These are phyloP conservation scores for Macrophya annulata DNA, from an alignment of 2,888 invertebrate genomes.

Conservation along the genomic window DNA sequence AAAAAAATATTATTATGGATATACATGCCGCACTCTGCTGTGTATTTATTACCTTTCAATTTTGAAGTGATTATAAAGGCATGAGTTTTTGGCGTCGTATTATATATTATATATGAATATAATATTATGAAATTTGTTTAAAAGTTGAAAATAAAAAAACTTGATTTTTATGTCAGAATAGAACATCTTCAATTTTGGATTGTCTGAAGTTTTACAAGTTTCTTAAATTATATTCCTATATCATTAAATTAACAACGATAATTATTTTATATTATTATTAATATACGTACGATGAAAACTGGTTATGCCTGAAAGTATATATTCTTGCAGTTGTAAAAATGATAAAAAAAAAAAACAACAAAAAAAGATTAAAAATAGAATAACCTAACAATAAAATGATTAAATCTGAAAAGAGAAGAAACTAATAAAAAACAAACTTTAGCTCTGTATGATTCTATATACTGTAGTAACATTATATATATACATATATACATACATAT, in stretches of 20 bases:
- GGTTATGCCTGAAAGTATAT: constrained; percentile 17
- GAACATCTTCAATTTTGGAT: background rate
- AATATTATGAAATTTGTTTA: background rate
- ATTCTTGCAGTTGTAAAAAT: background rate
- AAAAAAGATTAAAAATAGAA: background rate
- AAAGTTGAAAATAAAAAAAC: background rate
- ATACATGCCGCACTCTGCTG: background rate
- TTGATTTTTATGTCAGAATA: too few species aligned
- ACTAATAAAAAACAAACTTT: background rate
- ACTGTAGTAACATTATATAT: constrained; percentile 8
- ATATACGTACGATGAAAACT: background rate
- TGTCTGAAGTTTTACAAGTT: background rate
- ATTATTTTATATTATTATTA: background rate
- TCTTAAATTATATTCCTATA: background rate
- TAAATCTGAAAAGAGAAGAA: background rate
- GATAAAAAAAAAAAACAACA: too few species aligned
- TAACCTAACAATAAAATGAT: background rate
- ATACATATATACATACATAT: background rate
- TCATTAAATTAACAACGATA: background rate
- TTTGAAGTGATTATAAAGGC: background rate
- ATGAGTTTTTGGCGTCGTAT: background rate
- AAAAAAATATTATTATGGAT: background rate
- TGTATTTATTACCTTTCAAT: background rate
- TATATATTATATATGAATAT: too few species aligned
- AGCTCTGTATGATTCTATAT: background rate